These are phyloP conservation scores for Subanguina moxae DNA, from an alignment of 1,140 invertebrate species.

Conservation along the genomic window DNA sequence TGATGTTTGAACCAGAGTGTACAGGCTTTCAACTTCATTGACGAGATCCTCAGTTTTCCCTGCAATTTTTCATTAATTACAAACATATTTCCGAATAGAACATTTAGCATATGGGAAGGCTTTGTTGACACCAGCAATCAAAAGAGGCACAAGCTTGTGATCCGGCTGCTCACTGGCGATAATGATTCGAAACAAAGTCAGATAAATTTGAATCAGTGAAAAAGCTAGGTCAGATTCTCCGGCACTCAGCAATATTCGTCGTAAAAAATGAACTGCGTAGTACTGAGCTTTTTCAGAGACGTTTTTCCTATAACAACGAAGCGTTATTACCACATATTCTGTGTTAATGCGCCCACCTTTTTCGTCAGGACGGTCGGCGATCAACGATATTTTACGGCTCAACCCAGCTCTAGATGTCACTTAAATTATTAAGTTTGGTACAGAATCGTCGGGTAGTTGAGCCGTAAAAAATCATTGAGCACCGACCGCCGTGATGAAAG, in stretches of 20 bases:
- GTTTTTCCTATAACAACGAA: constrained; percentile 62
- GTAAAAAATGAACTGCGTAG: constrained; percentile 85
- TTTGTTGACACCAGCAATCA: constrained; percentile 80
- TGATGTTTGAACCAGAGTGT: constrained; percentile 77
- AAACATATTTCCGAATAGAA: constrained; percentile 19
- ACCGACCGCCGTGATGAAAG: too few species aligned
- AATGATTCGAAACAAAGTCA: constrained; percentile 85
- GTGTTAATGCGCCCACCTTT: too few species aligned
- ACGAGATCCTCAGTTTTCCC: constrained; percentile 64
- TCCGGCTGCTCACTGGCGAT: constrained; percentile 57
- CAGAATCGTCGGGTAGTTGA: too few species aligned
- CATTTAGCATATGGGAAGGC: constrained; percentile 75
- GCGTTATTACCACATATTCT: too few species aligned
- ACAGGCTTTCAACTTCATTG: constrained; percentile 77
- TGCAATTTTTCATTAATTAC: constrained; percentile 20
- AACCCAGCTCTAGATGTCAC: too few species aligned
- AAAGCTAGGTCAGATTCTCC: constrained; percentile 74
- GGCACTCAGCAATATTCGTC: constrained; percentile 72
- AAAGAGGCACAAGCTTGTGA: constrained; percentile 77
- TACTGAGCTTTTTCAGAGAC: constrained; percentile 80
- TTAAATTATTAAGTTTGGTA: too few species aligned
- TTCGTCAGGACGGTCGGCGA: too few species aligned
- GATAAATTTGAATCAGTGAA: constrained; percentile 82
- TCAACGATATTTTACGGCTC: too few species aligned
- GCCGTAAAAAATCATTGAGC: too few species aligned